A percentile compares a stretch with the other conserved stretches of the same genome.
Conservation (phyloP, 1,140 invertebrate species). For the Aphelenchoides fujianensis region DNA sequence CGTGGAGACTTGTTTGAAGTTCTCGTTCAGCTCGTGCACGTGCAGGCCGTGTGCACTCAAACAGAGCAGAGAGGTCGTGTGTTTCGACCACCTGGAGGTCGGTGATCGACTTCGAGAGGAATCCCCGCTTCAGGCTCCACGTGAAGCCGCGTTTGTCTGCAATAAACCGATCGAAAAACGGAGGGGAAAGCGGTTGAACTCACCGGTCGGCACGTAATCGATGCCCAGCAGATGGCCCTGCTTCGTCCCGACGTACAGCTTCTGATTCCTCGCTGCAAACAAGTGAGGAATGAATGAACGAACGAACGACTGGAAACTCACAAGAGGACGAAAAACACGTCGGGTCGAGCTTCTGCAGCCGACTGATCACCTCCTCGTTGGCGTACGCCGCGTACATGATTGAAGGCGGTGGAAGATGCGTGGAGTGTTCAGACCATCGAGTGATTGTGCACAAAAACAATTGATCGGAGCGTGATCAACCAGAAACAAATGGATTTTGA, state of each 20-base stretch:
- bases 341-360: conserved; percentile 39
- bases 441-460: too few relatives aligned
- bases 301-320: conserved; percentile 26
- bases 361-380: conserved; percentile 43
- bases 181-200: conserved; percentile 22
- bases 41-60: conserved; percentile 35
- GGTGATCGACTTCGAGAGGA: conserved; percentile 38
- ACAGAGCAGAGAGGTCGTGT: conserved; percentile 38
- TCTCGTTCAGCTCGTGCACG: conserved; percentile 36
- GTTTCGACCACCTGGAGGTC: conserved; percentile 41
- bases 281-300: conserved; percentile 16
- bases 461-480: too few relatives aligned
- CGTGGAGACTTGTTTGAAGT: conserved; percentile 30
- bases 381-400: conserved; percentile 45
- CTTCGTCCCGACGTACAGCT: conserved; percentile 44
- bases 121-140: conserved; percentile 36
- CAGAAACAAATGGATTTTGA: too few relatives aligned
- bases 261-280: conserved; percentile 42
- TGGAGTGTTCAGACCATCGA: too few relatives aligned
- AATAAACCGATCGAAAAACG: background rate
- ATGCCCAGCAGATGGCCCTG: conserved; percentile 43
- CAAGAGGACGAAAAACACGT: conserved; percentile 39
- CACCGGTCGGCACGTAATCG: conserved; percentile 27
- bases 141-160: conserved; percentile 37
- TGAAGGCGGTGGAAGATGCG: too few relatives aligned